Conservation (phyloP, 1,140 invertebrate genomes). For the Drosophila pachea region DNA sequence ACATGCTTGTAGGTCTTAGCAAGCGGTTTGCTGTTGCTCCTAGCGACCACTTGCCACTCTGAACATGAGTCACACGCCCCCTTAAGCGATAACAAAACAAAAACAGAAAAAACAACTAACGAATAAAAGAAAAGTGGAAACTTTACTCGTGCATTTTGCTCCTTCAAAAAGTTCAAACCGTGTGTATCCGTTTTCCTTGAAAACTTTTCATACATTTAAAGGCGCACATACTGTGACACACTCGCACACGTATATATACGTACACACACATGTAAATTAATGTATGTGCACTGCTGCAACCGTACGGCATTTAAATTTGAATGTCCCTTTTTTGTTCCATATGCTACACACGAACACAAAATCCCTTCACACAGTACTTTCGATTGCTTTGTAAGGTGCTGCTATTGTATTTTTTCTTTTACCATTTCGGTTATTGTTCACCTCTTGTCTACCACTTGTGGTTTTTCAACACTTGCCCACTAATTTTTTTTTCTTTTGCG, state of each 20-base stretch:
- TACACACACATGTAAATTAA: conserved; percentile 14
- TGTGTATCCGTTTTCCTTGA: conserved; percentile 77
- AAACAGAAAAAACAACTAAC: neutral
- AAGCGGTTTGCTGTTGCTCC: conserved; percentile 31
- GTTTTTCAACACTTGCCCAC: conserved; percentile 20
- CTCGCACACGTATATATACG: conserved; percentile 15
- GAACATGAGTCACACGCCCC: conserved; percentile 39
- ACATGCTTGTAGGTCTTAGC: conserved; percentile 2
- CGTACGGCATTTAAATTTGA: conserved; percentile 36
- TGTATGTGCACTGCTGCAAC: conserved; percentile 56
- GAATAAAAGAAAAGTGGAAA: conserved; percentile 14
- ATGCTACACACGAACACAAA: conserved; percentile 35
- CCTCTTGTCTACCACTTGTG: conserved; percentile 32
- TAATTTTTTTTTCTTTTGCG: conserved; percentile 5
- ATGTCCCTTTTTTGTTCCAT: conserved; percentile 45
- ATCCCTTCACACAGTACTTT: neutral
- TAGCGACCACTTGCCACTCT: conserved; percentile 36
- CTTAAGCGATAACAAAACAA: conserved; percentile 33
- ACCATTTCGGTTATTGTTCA: conserved; percentile 28
- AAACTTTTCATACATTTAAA: conserved; percentile 57
- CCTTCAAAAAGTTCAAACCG: conserved; percentile 66
- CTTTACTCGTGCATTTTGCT: conserved; percentile 57
- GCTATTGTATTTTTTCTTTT: conserved; percentile 10
- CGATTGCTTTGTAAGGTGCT: neutral
- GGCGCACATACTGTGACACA: conserved; percentile 30